Evolutionary conservation across 1,140 invertebrate genomes (phyloP).

Genomic region (Cherax quadricarinatus): DNA sequence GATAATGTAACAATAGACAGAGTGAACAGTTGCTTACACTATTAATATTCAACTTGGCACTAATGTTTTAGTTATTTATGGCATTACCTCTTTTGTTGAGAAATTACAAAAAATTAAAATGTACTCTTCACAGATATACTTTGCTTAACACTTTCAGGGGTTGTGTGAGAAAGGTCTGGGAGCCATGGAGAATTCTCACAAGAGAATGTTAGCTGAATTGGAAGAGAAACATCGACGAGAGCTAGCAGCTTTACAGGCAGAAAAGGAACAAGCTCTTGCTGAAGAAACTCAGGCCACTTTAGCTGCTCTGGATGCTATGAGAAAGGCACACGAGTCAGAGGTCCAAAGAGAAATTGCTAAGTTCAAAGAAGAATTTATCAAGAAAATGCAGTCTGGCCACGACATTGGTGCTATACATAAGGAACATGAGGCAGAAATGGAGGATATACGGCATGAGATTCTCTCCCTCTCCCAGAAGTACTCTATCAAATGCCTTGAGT

Average conservation of each 20-base stretch:
- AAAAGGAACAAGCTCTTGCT: conserved; percentile 91
- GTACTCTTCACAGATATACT: too few species aligned
- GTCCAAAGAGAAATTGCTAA: conserved; percentile 87
- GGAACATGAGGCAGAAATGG: conserved; percentile 82
- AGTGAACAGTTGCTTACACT: too few species aligned
- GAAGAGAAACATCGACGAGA: conserved; percentile 90
- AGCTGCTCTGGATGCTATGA: conserved; percentile 92
- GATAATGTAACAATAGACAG: too few species aligned
- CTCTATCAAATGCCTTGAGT: conserved; percentile 93
- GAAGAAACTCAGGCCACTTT: conserved; percentile 86
- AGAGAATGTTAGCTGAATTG: conserved; percentile 88
- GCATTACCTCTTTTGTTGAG: too few species aligned
- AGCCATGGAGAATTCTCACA: conserved; percentile 92
- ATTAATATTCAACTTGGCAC: too few species aligned
- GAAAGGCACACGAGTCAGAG: conserved; percentile 94
- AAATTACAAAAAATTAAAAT: too few species aligned
- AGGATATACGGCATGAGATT: conserved; percentile 90
- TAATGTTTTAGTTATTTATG: too few species aligned
- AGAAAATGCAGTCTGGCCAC: conserved; percentile 53
- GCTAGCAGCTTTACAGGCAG: conserved; percentile 83
- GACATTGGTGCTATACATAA: conserved; percentile 77
- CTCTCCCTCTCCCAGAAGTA: conserved; percentile 92
- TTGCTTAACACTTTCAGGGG: conserved; percentile 77
- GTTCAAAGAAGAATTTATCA: conserved; percentile 88
- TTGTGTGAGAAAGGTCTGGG: conserved; percentile 91